A percentile compares a stretch with the other conserved stretches of the same genome.
phyloP scores from a whole-genome alignment of 2,888 invertebrate genomes.

The Uropetala carovei region DNA sequence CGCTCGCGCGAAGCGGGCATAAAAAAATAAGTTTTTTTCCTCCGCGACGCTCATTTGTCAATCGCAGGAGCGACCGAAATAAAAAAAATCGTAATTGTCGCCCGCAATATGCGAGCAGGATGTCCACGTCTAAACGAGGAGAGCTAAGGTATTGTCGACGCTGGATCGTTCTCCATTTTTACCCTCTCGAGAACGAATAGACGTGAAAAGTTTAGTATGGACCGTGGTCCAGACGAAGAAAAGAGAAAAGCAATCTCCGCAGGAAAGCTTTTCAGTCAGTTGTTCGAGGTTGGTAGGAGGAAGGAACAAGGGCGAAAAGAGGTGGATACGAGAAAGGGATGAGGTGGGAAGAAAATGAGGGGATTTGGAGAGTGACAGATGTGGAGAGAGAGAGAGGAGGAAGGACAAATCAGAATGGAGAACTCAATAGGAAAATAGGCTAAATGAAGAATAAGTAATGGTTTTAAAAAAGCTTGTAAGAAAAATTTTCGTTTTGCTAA shows the following conservation, averaged over 20 bases:
- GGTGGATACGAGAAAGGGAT: not conserved
- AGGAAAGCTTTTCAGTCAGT: not conserved
- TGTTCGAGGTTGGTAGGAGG: not conserved
- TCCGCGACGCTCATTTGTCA: not conserved
- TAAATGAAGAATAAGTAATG: too few species aligned
- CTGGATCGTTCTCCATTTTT: not conserved
- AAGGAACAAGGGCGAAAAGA: not conserved
- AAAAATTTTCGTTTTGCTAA: too few species aligned
- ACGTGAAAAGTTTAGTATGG: not conserved
- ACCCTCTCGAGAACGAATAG: not conserved
- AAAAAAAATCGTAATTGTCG: not conserved
- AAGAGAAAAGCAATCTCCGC: constrained; percentile 1
- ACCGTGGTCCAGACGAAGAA: not conserved
- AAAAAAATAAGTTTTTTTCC: not conserved
- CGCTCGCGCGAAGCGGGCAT: not conserved
- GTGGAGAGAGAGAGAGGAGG: too few species aligned
- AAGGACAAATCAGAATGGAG: too few species aligned
- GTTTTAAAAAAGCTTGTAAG: too few species aligned
- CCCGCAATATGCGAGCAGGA: not conserved
- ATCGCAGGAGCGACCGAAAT: not conserved
- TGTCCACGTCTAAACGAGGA: not conserved
- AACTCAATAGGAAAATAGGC: too few species aligned
- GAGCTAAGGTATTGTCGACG: too few species aligned
- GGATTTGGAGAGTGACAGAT: not conserved
- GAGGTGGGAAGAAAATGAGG: not conserved